Conservation (phyloP, 2,888 invertebrate genomes). For the Aleiodes leptofemur region DNA sequence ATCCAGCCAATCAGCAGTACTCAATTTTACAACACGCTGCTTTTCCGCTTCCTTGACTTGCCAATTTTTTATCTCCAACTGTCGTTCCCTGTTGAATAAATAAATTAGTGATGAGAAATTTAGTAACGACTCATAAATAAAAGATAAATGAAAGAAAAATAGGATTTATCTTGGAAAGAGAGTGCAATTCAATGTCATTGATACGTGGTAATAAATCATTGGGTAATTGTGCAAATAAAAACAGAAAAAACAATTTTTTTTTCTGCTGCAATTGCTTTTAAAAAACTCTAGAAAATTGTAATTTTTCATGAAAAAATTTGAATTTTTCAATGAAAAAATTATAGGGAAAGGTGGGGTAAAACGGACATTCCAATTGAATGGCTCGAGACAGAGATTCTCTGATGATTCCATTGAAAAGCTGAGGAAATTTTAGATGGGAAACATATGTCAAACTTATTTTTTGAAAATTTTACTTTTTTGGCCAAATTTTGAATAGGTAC, state of each 20-base stretch:
- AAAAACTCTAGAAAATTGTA: slow-evolving; percentile 10
- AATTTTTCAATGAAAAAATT: no score
- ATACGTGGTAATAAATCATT: not conserved
- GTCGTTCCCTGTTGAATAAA: slow-evolving; percentile 81
- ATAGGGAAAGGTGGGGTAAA: no score
- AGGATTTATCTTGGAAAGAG: not conserved
- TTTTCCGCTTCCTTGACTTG: slow-evolving; percentile 92
- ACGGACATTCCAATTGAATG: no score
- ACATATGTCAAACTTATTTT: no score
- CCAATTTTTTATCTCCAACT: slow-evolving; percentile 93
- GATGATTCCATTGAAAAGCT: no score
- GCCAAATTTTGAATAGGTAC: no score
- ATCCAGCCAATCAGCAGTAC: slow-evolving; percentile 94
- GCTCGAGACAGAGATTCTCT: no score
- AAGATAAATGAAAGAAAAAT: no score
- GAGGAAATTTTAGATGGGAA: no score
- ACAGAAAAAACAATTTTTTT: no score
- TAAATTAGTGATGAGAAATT: slow-evolving; percentile 2
- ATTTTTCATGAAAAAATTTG: not conserved
- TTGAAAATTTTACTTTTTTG: no score
- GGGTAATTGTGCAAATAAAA: not conserved
- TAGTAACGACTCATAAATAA: not conserved
- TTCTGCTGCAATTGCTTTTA: not conserved
- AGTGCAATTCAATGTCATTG: not conserved
- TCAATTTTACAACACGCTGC: slow-evolving; percentile 89